These are phyloP conservation scores for Empidonax traillii DNA, from an alignment of 2,113 vertebrate genomes.

Conservation along the genomic window DNA sequence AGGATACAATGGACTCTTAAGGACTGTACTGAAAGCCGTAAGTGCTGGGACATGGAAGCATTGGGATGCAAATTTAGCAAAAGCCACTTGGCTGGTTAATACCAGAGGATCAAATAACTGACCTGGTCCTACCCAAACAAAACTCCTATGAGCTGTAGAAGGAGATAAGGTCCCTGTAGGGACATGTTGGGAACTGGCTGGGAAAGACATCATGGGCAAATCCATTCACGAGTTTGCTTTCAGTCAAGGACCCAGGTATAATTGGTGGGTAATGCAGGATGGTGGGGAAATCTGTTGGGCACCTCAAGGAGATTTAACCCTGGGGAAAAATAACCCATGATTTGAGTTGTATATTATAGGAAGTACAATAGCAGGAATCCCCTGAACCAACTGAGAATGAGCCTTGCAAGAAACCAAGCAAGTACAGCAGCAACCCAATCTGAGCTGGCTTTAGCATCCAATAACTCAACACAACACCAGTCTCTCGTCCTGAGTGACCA, in stretches of 20 bases:
- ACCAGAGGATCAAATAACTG: neutral
- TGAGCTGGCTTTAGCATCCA: no score
- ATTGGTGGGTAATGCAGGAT: neutral
- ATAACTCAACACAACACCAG: no score
- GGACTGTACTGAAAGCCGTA: neutral
- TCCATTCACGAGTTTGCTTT: neutral
- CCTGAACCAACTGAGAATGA: no score
- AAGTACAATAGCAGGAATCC: no score
- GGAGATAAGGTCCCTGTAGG: neutral
- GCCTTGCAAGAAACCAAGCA: no score
- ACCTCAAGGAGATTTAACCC: neutral
- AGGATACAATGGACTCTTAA: neutral
- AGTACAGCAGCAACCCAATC: no score
- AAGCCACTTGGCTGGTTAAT: neutral
- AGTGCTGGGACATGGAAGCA: neutral
- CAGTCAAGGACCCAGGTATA: neutral
- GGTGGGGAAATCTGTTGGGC: neutral
- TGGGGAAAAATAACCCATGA: no score
- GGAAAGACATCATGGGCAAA: neutral
- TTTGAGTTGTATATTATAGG: no score
- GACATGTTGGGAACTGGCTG: neutral
- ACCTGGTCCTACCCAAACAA: neutral
- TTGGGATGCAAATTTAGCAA: neutral
- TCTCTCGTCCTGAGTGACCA: no score
- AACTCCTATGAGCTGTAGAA: neutral